Conservation (phyloP, 2,888 invertebrate genomes). For the Volucella zonaria region DNA sequence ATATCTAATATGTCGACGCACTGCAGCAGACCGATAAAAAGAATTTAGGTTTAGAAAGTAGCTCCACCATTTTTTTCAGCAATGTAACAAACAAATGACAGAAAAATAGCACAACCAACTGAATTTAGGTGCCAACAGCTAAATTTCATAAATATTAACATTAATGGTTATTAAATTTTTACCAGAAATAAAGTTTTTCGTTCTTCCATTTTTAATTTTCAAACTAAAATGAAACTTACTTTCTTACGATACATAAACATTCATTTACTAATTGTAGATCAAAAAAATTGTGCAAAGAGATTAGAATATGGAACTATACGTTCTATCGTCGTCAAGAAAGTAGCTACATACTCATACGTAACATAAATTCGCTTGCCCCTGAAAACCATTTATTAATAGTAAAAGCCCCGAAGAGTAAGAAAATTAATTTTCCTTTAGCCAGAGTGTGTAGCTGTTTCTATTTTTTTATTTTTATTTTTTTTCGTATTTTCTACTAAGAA, state of each 20-base stretch:
- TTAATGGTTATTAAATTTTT: neutral
- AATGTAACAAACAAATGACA: conserved; percentile 27
- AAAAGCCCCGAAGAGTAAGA: conserved; percentile 38
- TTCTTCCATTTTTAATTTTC: conserved; percentile 26
- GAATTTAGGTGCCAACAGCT: conserved; percentile 22
- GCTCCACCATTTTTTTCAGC: neutral
- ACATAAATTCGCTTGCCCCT: conserved; percentile 42
- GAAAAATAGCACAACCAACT: conserved; percentile 24
- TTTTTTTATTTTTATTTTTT: conserved; percentile 8
- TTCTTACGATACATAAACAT: neutral
- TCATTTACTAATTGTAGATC: conserved; percentile 54
- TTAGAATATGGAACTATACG: conserved; percentile 32
- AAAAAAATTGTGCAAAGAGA: conserved; percentile 53
- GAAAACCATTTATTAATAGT: conserved; percentile 35
- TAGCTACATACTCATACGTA: neutral
- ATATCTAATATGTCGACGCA: too few relatives aligned
- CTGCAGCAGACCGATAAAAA: too few relatives aligned
- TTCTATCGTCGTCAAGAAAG: conserved; percentile 9
- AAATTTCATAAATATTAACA: conserved; percentile 16
- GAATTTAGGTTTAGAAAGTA: neutral
- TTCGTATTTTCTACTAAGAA: too few relatives aligned
- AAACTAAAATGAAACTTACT: conserved; percentile 21
- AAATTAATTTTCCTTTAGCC: conserved; percentile 58
- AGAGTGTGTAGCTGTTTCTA: conserved; percentile 21
- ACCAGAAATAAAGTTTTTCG: too few relatives aligned